Conservation (phyloP, 2,113 vertebrate species). For the Desmodus rotundus region DNA sequence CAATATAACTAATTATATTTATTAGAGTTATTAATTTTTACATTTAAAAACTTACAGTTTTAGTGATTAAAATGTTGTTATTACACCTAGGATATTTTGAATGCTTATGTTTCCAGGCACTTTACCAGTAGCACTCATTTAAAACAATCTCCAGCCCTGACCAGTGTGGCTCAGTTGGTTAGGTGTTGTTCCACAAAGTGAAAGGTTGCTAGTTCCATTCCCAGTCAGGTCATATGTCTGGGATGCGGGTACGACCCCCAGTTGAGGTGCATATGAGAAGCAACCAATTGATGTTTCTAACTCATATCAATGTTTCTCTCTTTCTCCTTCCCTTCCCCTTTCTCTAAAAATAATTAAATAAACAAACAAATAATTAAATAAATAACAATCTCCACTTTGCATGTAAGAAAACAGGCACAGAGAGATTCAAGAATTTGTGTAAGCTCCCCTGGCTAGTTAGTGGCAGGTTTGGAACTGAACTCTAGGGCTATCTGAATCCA, state of each 20-base stretch:
- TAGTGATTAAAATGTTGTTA: background rate
- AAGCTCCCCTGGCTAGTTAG: background rate
- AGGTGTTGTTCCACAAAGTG: no score
- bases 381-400: background rate
- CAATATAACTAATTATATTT: background rate
- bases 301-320: no score
- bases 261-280: no score
- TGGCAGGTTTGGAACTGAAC: background rate
- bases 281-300: no score
- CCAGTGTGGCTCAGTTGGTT: no score
- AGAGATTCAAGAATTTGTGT: background rate
- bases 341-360: no score
- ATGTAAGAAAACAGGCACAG: background rate
- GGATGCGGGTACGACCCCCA: no score
- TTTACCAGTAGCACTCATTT: background rate
- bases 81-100: background rate
- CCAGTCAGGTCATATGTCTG: no score
- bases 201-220: no score
- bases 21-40: background rate
- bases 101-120: background rate
- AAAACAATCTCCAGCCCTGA: background rate
- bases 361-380: no score
- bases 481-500: background rate
- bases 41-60: background rate
- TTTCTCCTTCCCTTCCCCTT: no score